phyloP scores from a whole-genome alignment of 2,113 vertebrate genomes.

The Ptilorrhoa leucosticta region DNA sequence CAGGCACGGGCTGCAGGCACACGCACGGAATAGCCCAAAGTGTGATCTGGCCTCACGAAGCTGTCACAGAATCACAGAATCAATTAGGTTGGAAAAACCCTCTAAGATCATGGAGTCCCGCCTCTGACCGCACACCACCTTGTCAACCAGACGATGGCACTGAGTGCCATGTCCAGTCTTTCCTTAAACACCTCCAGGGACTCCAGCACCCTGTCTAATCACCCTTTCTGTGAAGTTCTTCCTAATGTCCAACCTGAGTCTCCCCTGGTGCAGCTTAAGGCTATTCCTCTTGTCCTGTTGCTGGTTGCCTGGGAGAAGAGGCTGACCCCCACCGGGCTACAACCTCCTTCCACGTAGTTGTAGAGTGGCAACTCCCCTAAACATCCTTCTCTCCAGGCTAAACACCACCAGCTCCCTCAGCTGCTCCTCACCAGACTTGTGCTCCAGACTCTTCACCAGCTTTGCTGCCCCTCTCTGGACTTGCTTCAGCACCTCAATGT shows the following conservation, averaged over 20 bases:
- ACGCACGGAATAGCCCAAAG: accelerated
- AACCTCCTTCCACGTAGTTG: not conserved
- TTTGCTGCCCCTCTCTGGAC: not conserved
- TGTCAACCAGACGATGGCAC: not conserved
- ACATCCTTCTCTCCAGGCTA: not conserved
- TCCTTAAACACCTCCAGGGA: not conserved
- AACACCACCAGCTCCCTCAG: not conserved
- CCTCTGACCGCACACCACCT: too few species aligned
- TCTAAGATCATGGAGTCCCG: not conserved
- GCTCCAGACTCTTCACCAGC: not conserved
- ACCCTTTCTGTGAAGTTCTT: not conserved
- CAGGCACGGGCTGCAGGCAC: not conserved
- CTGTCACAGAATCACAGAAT: too few species aligned
- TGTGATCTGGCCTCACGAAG: not conserved
- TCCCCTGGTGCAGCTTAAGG: not conserved
- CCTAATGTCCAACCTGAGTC: not conserved
- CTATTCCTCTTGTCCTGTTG: not conserved
- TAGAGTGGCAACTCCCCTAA: not conserved
- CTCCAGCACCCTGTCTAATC: too few species aligned
- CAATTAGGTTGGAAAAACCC: not conserved
- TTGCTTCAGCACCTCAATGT: not conserved
- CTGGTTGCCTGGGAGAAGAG: not conserved
- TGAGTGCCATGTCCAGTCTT: not conserved
- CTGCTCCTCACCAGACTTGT: not conserved
- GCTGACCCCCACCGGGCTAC: not conserved